Evolutionary conservation across 2,113 vertebrate species (phyloP), one percentile per base, ranked within the genome.

Genomic region (Heteronetta atricapilla): DNA sequence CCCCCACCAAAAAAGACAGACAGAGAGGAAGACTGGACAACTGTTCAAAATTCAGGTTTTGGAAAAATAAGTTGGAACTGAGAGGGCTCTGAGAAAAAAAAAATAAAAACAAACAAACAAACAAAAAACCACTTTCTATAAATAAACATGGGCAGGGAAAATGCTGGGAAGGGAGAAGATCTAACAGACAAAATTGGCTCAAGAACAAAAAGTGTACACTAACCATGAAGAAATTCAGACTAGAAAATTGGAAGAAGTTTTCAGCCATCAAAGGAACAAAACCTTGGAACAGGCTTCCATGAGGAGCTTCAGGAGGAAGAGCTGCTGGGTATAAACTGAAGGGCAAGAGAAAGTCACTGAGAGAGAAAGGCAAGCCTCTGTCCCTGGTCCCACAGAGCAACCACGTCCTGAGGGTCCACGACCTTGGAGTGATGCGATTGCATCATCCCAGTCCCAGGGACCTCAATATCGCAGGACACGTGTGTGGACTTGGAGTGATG

Each of bases 111-210:
- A 29, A 29, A 17, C 3, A 4, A 3, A 23, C 40, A 46, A 46
- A 46, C 17, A 13, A 2, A 26, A 15, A 67, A 81, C 40, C 67
- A 40, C 59, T 89, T 89, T 80, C 94, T 93, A 94, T 95, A 96
- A 96, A 96, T 96, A 95, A 77, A 73, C 40, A 21, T 58, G 68
- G 79, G 63, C 18, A 90, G 59, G 82, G 79, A 89, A 88, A 85
- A 69, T 70, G 90, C 72, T 90, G 50, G 86, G 72, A 76, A 96
- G 92, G 75, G 63, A 91, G 90, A 93, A 91, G 90, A 93, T 90
- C 88, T 93, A 90, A 70, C 88, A 96, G 95, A 74, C 46, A 95
- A 92, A 88, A 59, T 90, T 96, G 95, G 95, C 96, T 94, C 44
- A 20, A 50, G 92, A 93, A 90, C 86, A 96, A 19, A 86, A 96